Evolutionary conservation across 2,888 invertebrate species (phyloP).

Genomic region (Timema cristinae): DNA sequence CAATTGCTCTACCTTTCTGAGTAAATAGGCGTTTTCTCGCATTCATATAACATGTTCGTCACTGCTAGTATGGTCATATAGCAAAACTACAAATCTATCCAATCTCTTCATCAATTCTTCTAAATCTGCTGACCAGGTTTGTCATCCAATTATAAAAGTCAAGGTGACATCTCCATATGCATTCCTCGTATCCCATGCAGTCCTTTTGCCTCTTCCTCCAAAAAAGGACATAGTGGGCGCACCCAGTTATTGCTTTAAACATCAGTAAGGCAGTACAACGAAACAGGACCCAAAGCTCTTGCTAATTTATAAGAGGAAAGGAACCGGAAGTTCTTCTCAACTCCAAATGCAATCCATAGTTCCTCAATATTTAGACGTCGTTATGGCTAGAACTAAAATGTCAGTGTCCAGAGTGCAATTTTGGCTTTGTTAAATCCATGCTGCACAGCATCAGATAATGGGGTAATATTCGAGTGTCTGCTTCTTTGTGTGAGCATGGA

Average conservation of each 20-base stretch:
- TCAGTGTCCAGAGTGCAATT: no score
- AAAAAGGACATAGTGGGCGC: background rate
- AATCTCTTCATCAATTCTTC: background rate
- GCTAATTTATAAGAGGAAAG: background rate
- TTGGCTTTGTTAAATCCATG: no score
- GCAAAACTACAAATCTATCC: background rate
- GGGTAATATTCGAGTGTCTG: no score
- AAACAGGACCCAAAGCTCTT: background rate
- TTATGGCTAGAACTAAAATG: no score
- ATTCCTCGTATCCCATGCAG: background rate
- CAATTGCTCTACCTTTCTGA: no score
- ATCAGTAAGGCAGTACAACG: background rate
- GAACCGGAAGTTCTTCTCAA: no score
- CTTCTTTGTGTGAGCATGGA: no score
- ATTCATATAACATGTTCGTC: background rate
- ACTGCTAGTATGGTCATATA: background rate
- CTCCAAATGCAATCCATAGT: no score
- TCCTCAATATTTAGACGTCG: no score
- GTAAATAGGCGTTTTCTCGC: background rate
- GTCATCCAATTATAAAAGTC: background rate
- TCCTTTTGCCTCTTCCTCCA: constrained; percentile 6
- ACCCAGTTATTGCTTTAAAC: background rate
- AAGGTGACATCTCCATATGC: background rate
- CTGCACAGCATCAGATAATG: no score
- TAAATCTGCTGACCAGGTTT: background rate